Evolutionary conservation across 2,888 invertebrate genomes (phyloP).

Genomic region (Stramonita haemastoma): DNA sequence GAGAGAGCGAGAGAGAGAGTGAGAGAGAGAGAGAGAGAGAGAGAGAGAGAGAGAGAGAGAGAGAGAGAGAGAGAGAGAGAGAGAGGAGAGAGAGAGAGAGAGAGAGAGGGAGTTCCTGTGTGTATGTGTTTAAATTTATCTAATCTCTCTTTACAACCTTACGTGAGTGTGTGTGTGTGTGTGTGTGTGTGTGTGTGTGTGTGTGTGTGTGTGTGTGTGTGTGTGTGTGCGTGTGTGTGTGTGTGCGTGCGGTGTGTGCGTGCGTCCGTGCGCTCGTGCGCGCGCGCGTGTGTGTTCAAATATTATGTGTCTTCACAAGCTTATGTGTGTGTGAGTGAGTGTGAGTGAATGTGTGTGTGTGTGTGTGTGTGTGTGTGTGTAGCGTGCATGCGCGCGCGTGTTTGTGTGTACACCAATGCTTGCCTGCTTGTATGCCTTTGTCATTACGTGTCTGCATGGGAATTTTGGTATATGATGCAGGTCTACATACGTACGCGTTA

Average conservation of each 20-base stretch:
- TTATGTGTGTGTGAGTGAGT: slow-evolving; percentile 21
- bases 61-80: not conserved
- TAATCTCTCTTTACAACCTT: too few species aligned
- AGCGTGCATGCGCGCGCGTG: not conserved
- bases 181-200: too few species aligned
- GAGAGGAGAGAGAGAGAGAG: not conserved
- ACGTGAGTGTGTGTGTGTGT: too few species aligned
- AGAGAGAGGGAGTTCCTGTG: too few species aligned
- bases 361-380: slow-evolving; percentile 21
- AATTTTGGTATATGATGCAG: too few species aligned
- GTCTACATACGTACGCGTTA: too few species aligned
- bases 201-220: not conserved
- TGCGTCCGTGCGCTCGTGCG: not conserved
- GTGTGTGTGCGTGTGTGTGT: not conserved
- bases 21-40: not conserved
- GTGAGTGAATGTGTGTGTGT: slow-evolving; percentile 22
- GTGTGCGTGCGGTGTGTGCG: not conserved
- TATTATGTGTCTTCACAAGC: too few species aligned
- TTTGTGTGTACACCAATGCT: not conserved
- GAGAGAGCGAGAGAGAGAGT: not conserved
- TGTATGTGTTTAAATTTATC: too few species aligned
- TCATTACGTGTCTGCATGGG: too few species aligned
- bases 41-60: slow-evolving; percentile 18
- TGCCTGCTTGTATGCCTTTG: too few species aligned
- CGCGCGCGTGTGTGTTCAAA: too few species aligned